These are phyloP conservation scores for Allolobophora icterica DNA, from an alignment of 2,888 invertebrate genomes.

Conservation along the genomic window DNA sequence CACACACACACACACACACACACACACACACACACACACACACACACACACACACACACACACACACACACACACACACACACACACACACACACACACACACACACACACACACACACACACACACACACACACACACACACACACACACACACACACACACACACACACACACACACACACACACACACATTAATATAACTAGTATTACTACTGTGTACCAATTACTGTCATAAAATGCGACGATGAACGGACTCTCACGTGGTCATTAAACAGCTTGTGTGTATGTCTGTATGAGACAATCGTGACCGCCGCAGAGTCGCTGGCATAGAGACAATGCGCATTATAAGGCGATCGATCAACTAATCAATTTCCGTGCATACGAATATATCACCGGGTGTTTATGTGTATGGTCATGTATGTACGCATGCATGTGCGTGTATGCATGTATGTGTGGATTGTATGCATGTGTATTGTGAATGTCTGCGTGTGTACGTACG, in stretches of 20 bases:
- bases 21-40: no score
- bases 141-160: no score
- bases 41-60: no score
- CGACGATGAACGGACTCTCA: not conserved
- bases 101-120: no score
- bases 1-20: no score
- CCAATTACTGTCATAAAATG: not conserved
- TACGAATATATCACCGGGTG: not conserved
- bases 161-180: no score
- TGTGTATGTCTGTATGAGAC: not conserved
- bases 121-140: no score
- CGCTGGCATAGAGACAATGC: not conserved
- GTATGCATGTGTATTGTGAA: not conserved
- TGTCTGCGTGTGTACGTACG: slow-evolving; percentile 35
- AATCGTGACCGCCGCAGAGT: not conserved
- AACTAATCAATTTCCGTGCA: not conserved
- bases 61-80: no score
- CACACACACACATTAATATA: no score
- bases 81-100: no score
- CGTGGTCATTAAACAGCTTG: not conserved
- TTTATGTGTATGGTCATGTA: not conserved
- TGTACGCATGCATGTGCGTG: not conserved
- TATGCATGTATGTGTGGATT: not conserved
- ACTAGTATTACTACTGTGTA: not conserved
- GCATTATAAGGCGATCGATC: not conserved